Conservation (phyloP, 1,140 invertebrate genomes). For the Drosophila arizonae region DNA sequence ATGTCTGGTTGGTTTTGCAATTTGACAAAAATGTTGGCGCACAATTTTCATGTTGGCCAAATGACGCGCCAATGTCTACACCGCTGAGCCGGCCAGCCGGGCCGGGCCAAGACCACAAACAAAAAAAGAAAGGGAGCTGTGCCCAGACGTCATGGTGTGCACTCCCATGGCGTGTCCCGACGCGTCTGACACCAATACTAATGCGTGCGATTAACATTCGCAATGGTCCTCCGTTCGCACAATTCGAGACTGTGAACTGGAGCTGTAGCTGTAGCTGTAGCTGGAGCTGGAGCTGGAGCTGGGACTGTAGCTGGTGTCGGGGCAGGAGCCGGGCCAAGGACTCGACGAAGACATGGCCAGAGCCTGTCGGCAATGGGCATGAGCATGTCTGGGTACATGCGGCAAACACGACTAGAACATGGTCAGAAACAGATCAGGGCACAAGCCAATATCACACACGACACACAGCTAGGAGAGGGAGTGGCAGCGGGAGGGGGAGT, state of each 20-base stretch:
- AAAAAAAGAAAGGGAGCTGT: neutral
- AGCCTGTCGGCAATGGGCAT: neutral
- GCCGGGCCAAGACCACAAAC: neutral
- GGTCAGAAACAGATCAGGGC: constrained; percentile 30
- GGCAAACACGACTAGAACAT: constrained; percentile 21
- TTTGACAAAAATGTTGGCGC: constrained; percentile 68
- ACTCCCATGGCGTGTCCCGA: constrained; percentile 48
- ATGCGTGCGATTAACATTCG: constrained; percentile 78
- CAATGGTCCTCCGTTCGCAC: neutral
- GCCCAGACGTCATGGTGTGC: constrained; percentile 32
- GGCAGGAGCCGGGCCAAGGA: no score
- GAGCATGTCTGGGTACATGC: constrained; percentile 16
- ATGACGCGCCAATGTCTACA: constrained; percentile 62
- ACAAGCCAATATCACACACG: constrained; percentile 14
- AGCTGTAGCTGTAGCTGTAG: neutral
- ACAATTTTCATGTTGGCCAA: constrained; percentile 60
- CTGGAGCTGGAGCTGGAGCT: no score
- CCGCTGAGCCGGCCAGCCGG: neutral
- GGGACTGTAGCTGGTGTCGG: no score
- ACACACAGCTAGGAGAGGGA: neutral
- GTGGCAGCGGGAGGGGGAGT: neutral
- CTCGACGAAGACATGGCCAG: no score
- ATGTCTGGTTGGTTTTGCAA: constrained; percentile 45
- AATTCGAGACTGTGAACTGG: neutral
- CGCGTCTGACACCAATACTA: constrained; percentile 78